Percentiles rank a stretch among this genome's conserved stretches.
phyloP scores from a whole-genome alignment of 2,888 invertebrate species.

The Acheta domesticus region DNA sequence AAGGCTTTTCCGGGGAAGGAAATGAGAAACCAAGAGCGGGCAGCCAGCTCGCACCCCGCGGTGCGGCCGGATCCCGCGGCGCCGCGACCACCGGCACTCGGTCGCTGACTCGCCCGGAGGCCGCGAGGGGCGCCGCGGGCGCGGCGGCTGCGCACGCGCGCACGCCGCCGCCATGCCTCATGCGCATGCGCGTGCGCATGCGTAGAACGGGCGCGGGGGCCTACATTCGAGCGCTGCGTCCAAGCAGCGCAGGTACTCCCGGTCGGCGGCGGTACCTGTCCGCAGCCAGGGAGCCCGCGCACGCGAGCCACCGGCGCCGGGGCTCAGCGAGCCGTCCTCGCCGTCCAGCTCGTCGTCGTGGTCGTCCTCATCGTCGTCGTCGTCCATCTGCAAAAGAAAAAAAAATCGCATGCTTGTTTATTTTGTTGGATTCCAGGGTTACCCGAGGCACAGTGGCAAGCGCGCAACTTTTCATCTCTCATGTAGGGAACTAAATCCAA shows the following conservation, averaged over 20 bases:
- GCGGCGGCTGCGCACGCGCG: not conserved
- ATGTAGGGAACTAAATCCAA: no score
- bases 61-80: no score
- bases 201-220: constrained; percentile 41
- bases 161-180: not conserved
- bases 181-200: constrained; percentile 23
- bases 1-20: no score
- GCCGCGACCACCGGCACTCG: no score
- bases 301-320: constrained; percentile 21
- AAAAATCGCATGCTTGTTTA: not conserved
- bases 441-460: no score
- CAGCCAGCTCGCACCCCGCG: no score
- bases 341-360: constrained; percentile 43
- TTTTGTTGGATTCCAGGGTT: not conserved
- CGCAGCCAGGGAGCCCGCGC: constrained; percentile 45
- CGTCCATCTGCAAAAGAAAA: constrained; percentile 44
- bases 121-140: not conserved
- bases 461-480: no score
- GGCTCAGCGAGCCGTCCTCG: constrained; percentile 20
- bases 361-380: constrained; percentile 53
- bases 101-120: not conserved
- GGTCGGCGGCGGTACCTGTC: constrained; percentile 57
- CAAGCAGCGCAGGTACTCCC: constrained; percentile 77
- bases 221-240: constrained; percentile 78
- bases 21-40: no score